A percentile compares a stretch with the other conserved stretches of the same genome.
Evolutionary conservation across 2,113 vertebrate species (phyloP).

Genomic region (Patagioenas fasciata): DNA sequence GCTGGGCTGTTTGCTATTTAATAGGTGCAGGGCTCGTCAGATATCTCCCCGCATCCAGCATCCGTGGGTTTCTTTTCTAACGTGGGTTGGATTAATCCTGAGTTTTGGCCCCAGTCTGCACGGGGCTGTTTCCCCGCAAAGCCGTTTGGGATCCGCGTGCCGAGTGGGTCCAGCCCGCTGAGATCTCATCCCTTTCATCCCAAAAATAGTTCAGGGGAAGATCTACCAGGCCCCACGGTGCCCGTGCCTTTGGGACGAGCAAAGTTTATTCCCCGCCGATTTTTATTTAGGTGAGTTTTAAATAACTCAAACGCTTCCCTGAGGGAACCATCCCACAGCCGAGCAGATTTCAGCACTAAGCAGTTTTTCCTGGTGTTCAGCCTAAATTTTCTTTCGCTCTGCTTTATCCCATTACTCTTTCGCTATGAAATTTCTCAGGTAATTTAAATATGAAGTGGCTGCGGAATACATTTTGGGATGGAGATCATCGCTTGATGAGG

Average conservation of each 20-base stretch:
- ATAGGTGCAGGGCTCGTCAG: neutral
- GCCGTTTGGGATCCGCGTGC: neutral
- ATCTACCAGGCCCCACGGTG: neutral
- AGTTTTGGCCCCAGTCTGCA: neutral
- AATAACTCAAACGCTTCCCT: constrained; percentile 27
- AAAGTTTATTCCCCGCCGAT: neutral
- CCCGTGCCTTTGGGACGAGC: neutral
- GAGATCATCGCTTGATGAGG: neutral
- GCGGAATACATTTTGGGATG: neutral
- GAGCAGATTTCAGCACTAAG: constrained; percentile 31
- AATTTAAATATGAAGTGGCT: neutral
- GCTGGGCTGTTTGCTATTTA: neutral
- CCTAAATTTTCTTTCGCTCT: neutral
- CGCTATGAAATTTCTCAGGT: neutral
- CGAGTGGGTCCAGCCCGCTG: neutral
- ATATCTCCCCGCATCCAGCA: neutral
- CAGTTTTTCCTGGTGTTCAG: constrained; percentile 37
- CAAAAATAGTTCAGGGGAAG: neutral
- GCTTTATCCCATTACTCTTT: neutral
- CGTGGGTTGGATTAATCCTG: neutral
- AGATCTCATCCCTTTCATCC: neutral
- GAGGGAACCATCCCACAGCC: neutral
- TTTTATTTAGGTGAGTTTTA: constrained; percentile 60
- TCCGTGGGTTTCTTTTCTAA: neutral
- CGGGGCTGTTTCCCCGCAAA: neutral